Percentiles rank a stretch among this genome's conserved stretches.
Conservation (phyloP, 2,888 invertebrate genomes). For the Hypena proboscidalis region DNA sequence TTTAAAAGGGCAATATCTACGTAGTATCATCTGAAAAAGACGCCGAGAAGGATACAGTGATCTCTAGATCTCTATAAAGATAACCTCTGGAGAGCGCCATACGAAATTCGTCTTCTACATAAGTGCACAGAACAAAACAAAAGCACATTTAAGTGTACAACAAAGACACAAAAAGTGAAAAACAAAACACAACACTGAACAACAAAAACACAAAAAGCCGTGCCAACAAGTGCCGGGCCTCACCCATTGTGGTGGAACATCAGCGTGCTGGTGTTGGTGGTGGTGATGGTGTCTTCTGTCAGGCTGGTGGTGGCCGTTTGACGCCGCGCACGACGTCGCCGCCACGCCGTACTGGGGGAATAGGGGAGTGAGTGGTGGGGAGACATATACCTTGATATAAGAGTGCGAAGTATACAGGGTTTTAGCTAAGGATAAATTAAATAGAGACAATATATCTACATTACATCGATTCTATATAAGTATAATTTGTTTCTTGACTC, state of each 20-base stretch:
- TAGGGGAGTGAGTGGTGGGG: constrained; percentile 26
- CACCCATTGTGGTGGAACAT: constrained; percentile 79
- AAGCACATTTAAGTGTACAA: constrained; percentile 8
- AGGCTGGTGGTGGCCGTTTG: constrained; percentile 79
- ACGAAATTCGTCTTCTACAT: too few species aligned
- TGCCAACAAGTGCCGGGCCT: constrained; percentile 27
- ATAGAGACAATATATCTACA: too few species aligned
- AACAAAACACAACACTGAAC: constrained; percentile 11
- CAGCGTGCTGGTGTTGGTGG: constrained; percentile 80
- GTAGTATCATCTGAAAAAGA: too few species aligned
- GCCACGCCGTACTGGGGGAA: constrained; percentile 79
- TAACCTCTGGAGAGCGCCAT: too few species aligned
- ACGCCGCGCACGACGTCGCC: constrained; percentile 80
- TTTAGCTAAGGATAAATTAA: too few species aligned
- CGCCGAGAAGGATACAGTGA: too few species aligned
- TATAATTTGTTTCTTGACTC: too few species aligned
- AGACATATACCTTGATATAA: too few species aligned
- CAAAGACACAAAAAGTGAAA: not conserved
- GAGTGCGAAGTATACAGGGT: too few species aligned
- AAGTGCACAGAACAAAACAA: not conserved
- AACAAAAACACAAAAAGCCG: constrained; percentile 11
- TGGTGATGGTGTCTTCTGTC: constrained; percentile 73
- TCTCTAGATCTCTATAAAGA: too few species aligned
- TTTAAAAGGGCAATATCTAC: too few species aligned
- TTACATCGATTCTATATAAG: too few species aligned